Evolutionary conservation across 1,140 invertebrate species (phyloP).

Genomic region (Drosophila nasuta): DNA sequence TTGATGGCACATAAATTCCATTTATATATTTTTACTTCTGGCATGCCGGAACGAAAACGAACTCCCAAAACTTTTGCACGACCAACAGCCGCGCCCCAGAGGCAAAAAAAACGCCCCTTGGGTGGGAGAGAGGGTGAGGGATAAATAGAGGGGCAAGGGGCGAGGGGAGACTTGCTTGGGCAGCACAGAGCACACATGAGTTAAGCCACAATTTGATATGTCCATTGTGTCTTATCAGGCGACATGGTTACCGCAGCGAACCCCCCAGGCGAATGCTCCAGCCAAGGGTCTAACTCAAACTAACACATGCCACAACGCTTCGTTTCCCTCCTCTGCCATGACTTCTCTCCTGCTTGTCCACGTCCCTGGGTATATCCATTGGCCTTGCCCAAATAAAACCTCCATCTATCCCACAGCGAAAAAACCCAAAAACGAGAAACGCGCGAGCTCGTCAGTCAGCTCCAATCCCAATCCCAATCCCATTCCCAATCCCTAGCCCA

Average conservation of each 20-base stretch:
- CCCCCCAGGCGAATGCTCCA: conserved; percentile 72
- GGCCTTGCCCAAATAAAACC: conserved; percentile 79
- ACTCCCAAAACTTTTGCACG: conserved; percentile 46
- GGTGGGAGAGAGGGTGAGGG: background rate
- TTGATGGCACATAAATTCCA: conserved; percentile 72
- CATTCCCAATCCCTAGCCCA: conserved; percentile 7
- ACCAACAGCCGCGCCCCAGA: conserved; percentile 52
- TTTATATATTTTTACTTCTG: conserved; percentile 72
- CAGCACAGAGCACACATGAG: conserved; percentile 45
- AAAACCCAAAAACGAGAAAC: conserved; percentile 57
- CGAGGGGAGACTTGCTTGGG: background rate
- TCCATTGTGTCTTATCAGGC: conserved; percentile 83
- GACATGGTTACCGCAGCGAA: conserved; percentile 79
- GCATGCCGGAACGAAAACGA: conserved; percentile 33
- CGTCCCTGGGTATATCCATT: conserved; percentile 62
- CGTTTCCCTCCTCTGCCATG: background rate
- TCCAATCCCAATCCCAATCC: conserved; percentile 27
- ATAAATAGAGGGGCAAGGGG: background rate
- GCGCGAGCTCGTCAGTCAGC: conserved; percentile 74
- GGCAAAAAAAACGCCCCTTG: conserved; percentile 49
- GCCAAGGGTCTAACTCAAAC: conserved; percentile 70
- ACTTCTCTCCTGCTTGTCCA: conserved; percentile 1
- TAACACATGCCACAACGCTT: conserved; percentile 56
- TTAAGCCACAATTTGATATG: conserved; percentile 83
- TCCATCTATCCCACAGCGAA: conserved; percentile 29